Conservation (phyloP, 2,113 vertebrate genomes). For the Salminus brasiliensis region DNA sequence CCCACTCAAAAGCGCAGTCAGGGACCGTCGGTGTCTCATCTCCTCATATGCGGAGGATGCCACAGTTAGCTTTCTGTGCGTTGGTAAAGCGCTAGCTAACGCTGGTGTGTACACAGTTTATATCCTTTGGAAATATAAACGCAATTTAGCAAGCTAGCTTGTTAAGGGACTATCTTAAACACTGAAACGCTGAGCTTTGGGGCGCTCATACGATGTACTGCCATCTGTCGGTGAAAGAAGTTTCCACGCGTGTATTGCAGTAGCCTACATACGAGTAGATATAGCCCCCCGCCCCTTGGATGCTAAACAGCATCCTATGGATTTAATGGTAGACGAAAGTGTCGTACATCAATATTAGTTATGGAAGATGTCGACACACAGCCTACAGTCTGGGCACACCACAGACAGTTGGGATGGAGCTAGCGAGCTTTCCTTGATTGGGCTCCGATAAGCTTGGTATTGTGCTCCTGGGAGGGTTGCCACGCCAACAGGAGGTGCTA, state of each 20-base stretch:
- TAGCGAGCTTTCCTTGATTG: no score
- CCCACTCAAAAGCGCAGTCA: conserved; percentile 30
- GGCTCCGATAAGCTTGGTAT: neutral
- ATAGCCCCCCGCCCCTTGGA: neutral
- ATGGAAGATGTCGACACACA: neutral
- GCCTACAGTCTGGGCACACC: no score
- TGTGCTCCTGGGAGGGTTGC: conserved; percentile 50
- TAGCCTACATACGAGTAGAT: neutral
- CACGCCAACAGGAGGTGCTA: conserved; percentile 73
- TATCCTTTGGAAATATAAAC: neutral
- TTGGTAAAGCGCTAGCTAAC: neutral
- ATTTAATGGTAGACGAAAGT: neutral
- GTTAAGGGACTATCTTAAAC: neutral
- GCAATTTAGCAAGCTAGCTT: no score
- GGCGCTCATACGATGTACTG: conserved; percentile 28
- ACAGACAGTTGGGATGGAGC: neutral
- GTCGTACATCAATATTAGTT: neutral
- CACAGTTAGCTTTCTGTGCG: neutral
- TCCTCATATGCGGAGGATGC: no score
- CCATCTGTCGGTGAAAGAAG: conserved; percentile 62
- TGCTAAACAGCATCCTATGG: neutral
- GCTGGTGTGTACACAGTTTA: neutral
- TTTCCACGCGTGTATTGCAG: neutral
- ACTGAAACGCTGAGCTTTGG: neutral
- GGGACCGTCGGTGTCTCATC: neutral